Percentiles rank a stretch among this genome's conserved stretches.
These are phyloP conservation scores for Sula dactylatra DNA, from an alignment of 2,113 vertebrate species.

Conservation along the genomic window DNA sequence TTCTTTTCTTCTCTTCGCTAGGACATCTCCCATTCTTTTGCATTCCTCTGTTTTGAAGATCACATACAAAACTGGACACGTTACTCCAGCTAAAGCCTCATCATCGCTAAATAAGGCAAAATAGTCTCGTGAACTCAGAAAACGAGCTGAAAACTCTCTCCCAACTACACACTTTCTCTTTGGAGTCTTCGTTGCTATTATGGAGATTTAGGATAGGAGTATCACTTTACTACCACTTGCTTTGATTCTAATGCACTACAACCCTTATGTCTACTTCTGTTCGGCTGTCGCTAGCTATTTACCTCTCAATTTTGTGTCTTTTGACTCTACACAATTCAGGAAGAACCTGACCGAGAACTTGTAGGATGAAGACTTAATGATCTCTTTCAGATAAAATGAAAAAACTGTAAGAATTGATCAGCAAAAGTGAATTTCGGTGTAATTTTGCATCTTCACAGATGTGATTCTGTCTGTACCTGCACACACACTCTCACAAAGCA, in stretches of 20 bases:
- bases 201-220: not conserved
- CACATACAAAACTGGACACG: not conserved
- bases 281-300: not conserved
- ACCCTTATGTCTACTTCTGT: not conserved
- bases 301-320: not conserved
- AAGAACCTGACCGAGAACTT: not conserved
- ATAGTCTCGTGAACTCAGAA: not conserved
- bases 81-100: not conserved
- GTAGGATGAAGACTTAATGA: not conserved
- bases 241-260: not conserved
- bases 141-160: not conserved
- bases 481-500: not conserved
- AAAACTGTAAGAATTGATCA: not conserved
- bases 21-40: not conserved
- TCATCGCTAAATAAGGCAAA: not conserved
- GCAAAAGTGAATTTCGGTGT: not conserved
- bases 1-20: not conserved
- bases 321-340: not conserved
- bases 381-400: not conserved
- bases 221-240: not conserved
- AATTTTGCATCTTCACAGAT: not conserved
- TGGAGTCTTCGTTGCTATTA: not conserved
- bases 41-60: not conserved
- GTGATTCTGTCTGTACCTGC: not conserved
- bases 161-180: not conserved